A percentile compares a stretch with the other conserved stretches of the same genome.
phyloP scores from a whole-genome alignment of 2,113 vertebrate species.

The Plotosus lineatus region DNA sequence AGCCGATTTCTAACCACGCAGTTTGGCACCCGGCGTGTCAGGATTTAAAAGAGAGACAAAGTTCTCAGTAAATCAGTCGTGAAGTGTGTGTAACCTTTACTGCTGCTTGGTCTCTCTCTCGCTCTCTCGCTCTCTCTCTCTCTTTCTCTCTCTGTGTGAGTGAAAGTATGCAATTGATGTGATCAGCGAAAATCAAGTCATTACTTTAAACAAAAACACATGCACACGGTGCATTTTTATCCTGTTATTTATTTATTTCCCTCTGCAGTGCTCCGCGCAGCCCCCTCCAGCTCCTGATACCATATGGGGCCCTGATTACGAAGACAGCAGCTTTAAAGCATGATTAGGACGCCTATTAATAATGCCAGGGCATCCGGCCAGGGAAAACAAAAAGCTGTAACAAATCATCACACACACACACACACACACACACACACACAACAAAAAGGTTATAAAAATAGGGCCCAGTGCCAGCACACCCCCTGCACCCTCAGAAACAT shows the following conservation, averaged over 20 bases:
- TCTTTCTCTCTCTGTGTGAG: constrained; percentile 1
- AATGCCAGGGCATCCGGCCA: constrained; percentile 71
- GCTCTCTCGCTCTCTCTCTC: no score
- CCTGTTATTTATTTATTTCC: constrained; percentile 47
- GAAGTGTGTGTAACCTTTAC: constrained; percentile 34
- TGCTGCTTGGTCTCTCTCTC: constrained; percentile 42
- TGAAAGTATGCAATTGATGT: constrained; percentile 53
- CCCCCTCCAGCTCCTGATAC: constrained; percentile 50
- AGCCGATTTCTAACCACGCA: neutral
- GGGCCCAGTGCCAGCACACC: neutral
- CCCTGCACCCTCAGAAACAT: constrained; percentile 14
- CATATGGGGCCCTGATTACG: constrained; percentile 69
- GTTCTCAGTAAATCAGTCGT: constrained; percentile 23
- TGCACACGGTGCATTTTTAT: constrained; percentile 50
- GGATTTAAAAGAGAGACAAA: constrained; percentile 9
- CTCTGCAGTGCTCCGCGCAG: neutral
- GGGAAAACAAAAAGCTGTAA: constrained; percentile 71
- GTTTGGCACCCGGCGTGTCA: neutral
- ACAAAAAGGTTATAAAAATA: constrained; percentile 12
- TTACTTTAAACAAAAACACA: constrained; percentile 57
- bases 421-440: constrained; percentile 21
- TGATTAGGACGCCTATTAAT: constrained; percentile 76
- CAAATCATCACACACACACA: constrained; percentile 66
- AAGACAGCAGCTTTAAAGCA: constrained; percentile 60
- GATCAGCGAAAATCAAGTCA: constrained; percentile 57